Percentiles rank a stretch among this genome's conserved stretches.
These are phyloP conservation scores for Ceraclea dissimilis DNA, from an alignment of 2,888 invertebrate species.

Conservation along the genomic window DNA sequence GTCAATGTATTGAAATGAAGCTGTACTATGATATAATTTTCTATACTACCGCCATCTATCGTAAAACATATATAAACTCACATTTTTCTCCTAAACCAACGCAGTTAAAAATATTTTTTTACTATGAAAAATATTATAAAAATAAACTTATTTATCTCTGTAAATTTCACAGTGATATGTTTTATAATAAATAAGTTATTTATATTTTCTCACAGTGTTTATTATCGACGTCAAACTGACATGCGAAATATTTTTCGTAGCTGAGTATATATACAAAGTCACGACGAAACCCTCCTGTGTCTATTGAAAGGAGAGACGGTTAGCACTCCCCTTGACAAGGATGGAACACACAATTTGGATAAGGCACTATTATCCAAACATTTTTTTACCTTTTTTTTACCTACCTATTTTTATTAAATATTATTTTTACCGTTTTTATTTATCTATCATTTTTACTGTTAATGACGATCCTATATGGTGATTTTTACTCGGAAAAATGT, in stretches of 20 bases:
- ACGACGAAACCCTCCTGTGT: slow-evolving; percentile 48
- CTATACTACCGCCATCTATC: neutral
- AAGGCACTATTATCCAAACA: slow-evolving; percentile 42
- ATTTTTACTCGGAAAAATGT: no score
- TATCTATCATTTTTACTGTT: no score
- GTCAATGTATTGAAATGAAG: neutral
- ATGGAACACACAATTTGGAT: slow-evolving; percentile 64
- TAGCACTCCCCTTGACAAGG: slow-evolving; percentile 97
- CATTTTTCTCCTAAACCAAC: neutral
- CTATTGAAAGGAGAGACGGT: slow-evolving; percentile 98
- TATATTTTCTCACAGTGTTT: neutral
- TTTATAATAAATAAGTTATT: neutral
- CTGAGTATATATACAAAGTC: slow-evolving; percentile 16
- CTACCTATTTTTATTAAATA: neutral
- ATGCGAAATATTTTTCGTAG: neutral
- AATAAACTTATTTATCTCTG: neutral
- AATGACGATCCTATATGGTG: no score
- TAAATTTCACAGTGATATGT: neutral
- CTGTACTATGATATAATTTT: no score
- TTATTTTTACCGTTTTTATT: no score
- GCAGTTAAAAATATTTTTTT: neutral
- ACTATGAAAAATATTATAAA: neutral
- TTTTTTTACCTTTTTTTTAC: slow-evolving; percentile 29
- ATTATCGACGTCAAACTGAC: neutral
- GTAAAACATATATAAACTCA: neutral